Evolutionary conservation across 2,888 invertebrate species (phyloP).

Genomic region (Microctonus hyperodae): DNA sequence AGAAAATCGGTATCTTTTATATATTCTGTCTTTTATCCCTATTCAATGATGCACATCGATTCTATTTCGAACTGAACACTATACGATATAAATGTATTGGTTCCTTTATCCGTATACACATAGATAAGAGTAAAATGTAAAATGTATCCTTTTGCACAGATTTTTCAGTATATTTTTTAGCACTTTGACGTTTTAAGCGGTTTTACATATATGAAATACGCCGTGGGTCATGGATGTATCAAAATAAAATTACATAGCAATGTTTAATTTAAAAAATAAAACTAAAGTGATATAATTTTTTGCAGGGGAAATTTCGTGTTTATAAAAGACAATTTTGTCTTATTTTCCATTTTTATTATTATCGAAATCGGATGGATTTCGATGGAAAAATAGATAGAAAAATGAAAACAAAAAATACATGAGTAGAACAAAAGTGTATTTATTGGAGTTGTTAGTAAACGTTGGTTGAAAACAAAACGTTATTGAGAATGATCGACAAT

Average conservation of each 20-base stretch:
- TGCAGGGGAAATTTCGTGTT: not conserved
- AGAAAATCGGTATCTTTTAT: not conserved
- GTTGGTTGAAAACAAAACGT: conserved; percentile 3
- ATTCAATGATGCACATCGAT: conserved; percentile 6
- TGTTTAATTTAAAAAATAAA: not conserved
- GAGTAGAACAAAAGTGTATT: not conserved
- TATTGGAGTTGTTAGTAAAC: not conserved
- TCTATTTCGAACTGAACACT: not conserved
- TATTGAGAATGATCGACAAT: conserved; percentile 20
- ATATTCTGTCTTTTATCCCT: not conserved
- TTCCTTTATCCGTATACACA: not conserved
- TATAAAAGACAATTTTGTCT: not conserved
- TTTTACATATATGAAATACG: not conserved
- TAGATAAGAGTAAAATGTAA: not conserved
- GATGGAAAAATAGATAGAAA: not conserved
- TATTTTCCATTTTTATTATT: not conserved
- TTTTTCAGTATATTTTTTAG: not conserved
- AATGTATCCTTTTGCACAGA: not conserved
- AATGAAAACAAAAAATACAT: not conserved
- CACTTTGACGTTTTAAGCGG: not conserved
- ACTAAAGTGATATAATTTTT: no score
- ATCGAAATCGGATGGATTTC: not conserved
- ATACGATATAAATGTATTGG: not conserved
- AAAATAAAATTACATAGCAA: not conserved
- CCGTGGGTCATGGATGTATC: not conserved